These are phyloP conservation scores for Narcine bancroftii DNA, from an alignment of 2,113 vertebrate genomes.

Conservation along the genomic window DNA sequence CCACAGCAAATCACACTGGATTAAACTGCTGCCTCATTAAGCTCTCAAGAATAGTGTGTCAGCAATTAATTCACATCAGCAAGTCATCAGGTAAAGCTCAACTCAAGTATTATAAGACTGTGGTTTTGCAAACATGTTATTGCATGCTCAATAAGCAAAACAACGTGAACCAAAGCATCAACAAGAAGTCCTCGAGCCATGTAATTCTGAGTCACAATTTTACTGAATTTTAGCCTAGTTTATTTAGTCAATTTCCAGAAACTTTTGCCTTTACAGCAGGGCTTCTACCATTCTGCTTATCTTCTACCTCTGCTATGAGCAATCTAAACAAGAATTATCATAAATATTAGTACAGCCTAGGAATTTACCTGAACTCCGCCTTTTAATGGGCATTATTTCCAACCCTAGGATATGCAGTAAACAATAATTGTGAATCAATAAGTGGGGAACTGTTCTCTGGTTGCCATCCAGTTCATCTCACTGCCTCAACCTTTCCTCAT, in stretches of 20 bases:
- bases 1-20: slow-evolving; percentile 24
- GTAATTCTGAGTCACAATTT: too few relatives aligned
- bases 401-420: background rate
- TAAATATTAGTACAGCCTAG: background rate
- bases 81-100: slow-evolving; percentile 30
- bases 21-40: slow-evolving; percentile 32
- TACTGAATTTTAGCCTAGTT: too few relatives aligned
- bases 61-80: slow-evolving; percentile 22
- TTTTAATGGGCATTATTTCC: background rate
- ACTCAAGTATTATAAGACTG: background rate
- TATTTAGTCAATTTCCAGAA: too few relatives aligned
- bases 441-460: too few relatives aligned
- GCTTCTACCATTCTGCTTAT: background rate
- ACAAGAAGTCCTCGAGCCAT: too few relatives aligned
- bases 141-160: slow-evolving; percentile 25
- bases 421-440: background rate
- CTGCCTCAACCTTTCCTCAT: background rate
- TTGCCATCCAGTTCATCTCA: background rate
- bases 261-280: too few relatives aligned
- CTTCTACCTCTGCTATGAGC: background rate
- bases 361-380: too few relatives aligned
- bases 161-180: background rate
- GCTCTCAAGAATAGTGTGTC: slow-evolving; percentile 31
- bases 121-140: slow-evolving; percentile 2
- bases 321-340: background rate